Conservation (phyloP, 1,140 invertebrate species). For the Ips typographus region DNA sequence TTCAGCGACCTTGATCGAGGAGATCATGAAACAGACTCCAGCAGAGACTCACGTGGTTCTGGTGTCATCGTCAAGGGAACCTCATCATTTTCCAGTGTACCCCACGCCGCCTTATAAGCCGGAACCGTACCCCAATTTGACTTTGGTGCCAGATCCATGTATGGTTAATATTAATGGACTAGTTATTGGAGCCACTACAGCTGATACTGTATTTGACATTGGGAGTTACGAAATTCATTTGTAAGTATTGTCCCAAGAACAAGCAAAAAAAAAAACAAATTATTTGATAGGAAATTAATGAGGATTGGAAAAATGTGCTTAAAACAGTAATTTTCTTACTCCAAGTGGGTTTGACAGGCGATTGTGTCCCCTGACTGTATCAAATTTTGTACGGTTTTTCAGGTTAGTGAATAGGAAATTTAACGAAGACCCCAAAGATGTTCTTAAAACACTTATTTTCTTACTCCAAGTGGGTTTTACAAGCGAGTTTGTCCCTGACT, state of each 20-base stretch:
- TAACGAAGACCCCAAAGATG: too few relatives aligned
- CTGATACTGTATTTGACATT: conserved; percentile 59
- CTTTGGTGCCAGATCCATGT: conserved; percentile 74
- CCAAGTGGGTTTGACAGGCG: too few relatives aligned
- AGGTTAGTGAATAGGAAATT: too few relatives aligned
- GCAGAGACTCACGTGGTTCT: conserved; percentile 68
- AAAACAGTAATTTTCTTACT: too few relatives aligned
- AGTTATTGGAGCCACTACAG: conserved; percentile 74
- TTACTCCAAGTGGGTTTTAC: too few relatives aligned
- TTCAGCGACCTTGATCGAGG: conserved; percentile 69
- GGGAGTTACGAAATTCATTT: conserved; percentile 35
- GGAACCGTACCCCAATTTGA: conserved; percentile 60
- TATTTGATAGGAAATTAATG: too few relatives aligned
- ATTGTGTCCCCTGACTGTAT: too few relatives aligned
- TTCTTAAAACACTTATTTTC: too few relatives aligned
- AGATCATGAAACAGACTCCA: conserved; percentile 57
- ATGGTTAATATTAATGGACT: conserved; percentile 76
- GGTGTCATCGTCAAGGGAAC: conserved; percentile 74
- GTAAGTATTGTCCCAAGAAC: conserved; percentile 24
- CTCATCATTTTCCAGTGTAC: conserved; percentile 74
- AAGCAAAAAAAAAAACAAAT: too few relatives aligned
- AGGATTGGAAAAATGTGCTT: too few relatives aligned
- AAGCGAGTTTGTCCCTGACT: too few relatives aligned
- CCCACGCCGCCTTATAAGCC: conserved; percentile 73
- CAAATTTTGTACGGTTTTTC: too few relatives aligned